Percentiles rank a stretch among this genome's conserved stretches.
phyloP scores from a whole-genome alignment of 2,113 vertebrate species.

The Elephantulus edwardii region DNA sequence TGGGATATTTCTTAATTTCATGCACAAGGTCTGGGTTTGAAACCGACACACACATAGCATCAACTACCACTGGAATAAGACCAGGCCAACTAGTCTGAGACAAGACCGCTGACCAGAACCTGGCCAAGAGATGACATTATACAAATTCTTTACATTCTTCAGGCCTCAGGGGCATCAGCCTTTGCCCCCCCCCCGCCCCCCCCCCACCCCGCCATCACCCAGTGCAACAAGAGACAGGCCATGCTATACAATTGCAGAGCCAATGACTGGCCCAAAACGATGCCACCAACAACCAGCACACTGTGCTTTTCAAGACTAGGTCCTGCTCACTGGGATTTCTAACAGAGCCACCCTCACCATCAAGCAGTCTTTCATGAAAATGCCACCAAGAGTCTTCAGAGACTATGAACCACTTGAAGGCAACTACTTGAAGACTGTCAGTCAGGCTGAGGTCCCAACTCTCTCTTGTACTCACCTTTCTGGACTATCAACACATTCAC shows the following conservation, averaged over 20 bases:
- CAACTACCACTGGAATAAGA: too few relatives aligned
- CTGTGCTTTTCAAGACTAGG: conserved; percentile 11
- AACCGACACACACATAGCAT: neutral
- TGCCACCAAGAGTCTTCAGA: neutral
- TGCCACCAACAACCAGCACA: neutral
- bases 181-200: too few relatives aligned
- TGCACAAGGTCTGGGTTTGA: neutral
- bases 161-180: neutral
- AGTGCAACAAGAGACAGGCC: neutral
- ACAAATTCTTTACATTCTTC: too few relatives aligned
- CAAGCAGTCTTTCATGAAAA: neutral
- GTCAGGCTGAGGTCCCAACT: neutral
- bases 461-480: neutral
- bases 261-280: neutral
- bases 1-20: neutral
- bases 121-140: too few relatives aligned
- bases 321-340: neutral
- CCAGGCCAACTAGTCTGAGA: too few relatives aligned
- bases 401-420: neutral
- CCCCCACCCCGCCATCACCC: too few relatives aligned
- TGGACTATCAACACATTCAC: neutral
- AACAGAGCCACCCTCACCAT: neutral
- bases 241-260: neutral
- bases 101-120: too few relatives aligned
- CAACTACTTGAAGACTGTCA: too few relatives aligned